Conservation (phyloP, 2,888 invertebrate genomes). For the Nipponacmea schrenckii region DNA sequence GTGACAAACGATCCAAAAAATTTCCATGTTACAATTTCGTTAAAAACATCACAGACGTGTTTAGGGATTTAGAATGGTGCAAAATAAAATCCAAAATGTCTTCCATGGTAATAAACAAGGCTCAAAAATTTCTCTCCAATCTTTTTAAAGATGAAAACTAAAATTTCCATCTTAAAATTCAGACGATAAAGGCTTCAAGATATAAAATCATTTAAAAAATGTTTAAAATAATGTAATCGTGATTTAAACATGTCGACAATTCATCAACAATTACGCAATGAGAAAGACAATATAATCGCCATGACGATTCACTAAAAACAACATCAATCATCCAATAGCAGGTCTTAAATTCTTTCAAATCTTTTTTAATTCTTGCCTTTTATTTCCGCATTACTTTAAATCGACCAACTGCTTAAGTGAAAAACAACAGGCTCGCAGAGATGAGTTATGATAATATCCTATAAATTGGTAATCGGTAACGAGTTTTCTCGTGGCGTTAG, state of each 20-base stretch:
- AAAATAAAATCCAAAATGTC: no score
- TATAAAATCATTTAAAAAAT: no score
- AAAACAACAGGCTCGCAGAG: background rate
- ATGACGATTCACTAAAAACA: background rate
- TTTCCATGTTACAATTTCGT: background rate
- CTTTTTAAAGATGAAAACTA: no score
- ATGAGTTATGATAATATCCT: constrained; percentile 1
- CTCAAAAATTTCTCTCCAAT: no score
- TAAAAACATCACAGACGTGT: background rate
- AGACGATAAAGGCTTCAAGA: background rate
- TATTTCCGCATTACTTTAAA: background rate
- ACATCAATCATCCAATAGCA: background rate
- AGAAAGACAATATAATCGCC: background rate
- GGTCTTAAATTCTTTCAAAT: background rate
- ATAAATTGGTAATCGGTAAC: background rate
- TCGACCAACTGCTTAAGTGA: constrained; percentile 1
- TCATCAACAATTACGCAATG: background rate
- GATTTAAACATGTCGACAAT: background rate
- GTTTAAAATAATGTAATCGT: background rate
- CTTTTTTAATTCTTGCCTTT: background rate
- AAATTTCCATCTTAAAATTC: background rate
- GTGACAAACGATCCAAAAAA: background rate
- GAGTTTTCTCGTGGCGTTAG: background rate
- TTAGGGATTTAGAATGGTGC: no score
- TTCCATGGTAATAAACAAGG: no score